These are phyloP conservation scores for Philaenus spumarius DNA, from an alignment of 1,140 invertebrate genomes.

Conservation along the genomic window DNA sequence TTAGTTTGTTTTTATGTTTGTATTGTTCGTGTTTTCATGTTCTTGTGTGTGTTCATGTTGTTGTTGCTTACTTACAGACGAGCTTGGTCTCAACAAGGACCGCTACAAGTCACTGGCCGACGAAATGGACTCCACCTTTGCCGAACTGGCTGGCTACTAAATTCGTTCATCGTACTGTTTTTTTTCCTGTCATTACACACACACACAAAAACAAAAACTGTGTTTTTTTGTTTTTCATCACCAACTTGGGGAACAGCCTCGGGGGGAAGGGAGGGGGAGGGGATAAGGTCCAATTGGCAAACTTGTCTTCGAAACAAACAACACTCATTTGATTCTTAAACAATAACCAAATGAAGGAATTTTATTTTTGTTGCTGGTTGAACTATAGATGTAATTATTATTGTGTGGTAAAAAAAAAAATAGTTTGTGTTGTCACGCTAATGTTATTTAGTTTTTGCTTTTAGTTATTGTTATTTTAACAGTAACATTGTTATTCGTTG, in stretches of 20 bases:
- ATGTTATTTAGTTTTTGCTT: constrained; percentile 4
- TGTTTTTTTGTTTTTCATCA: constrained; percentile 7
- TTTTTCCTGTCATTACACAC: not conserved
- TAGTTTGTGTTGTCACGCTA: constrained; percentile 2
- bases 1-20: too few relatives aligned
- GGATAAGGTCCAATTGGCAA: constrained; percentile 19
- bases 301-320: constrained; percentile 2
- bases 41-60: constrained; percentile 5
- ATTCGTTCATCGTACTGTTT: constrained; percentile 25
- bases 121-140: constrained; percentile 97
- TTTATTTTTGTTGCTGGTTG: not conserved
- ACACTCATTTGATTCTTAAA: constrained; percentile 15
- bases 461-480: not conserved
- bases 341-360: constrained; percentile 16
- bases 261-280: constrained; percentile 5
- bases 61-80: constrained; percentile 57
- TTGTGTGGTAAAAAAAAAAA: constrained; percentile 3
- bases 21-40: not conserved
- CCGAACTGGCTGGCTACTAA: constrained; percentile 80
- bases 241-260: not conserved
- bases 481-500: not conserved
- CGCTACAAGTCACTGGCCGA: constrained; percentile 94
- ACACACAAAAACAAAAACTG: not conserved
- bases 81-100: constrained; percentile 89
- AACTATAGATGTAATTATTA: constrained; percentile 10